phyloP scores from a whole-genome alignment of 1,140 invertebrate genomes.

The Saccostrea glomerata region DNA sequence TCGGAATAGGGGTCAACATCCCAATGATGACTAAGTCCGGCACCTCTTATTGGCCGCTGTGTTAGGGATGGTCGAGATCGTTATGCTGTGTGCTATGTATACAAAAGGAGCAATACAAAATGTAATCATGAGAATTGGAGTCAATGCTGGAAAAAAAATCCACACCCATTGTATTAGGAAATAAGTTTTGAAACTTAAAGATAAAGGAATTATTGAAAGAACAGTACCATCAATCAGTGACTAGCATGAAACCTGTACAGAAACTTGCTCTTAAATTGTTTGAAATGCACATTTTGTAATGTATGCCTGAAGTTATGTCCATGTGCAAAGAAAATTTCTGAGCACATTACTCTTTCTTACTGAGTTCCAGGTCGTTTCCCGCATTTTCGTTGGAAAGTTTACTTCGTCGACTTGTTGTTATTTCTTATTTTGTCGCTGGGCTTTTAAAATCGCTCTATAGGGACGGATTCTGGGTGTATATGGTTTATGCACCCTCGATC shows the following conservation, averaged over 20 bases:
- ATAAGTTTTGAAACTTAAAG: background rate
- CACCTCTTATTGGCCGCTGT: slow-evolving; percentile 51
- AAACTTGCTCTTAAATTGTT: background rate
- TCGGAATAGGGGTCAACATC: slow-evolving; percentile 55
- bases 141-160: background rate
- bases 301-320: background rate
- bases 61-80: slow-evolving; percentile 44
- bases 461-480: no score
- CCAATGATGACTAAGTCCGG: slow-evolving; percentile 44
- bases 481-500: no score
- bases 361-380: no score
- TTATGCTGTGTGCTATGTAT: slow-evolving; percentile 18
- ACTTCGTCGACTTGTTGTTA: no score
- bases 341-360: no score
- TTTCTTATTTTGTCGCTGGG: no score
- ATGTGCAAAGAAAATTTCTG: slow-evolving; percentile 5
- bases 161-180: background rate
- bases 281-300: background rate
- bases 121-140: background rate
- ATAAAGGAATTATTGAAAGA: background rate
- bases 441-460: no score
- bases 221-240: background rate
- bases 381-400: no score
- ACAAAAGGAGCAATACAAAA: slow-evolving; percentile 20
- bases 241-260: background rate